Conservation (phyloP, 2,797 vertebrate genomes). For the Margarornis squamiger region DNA sequence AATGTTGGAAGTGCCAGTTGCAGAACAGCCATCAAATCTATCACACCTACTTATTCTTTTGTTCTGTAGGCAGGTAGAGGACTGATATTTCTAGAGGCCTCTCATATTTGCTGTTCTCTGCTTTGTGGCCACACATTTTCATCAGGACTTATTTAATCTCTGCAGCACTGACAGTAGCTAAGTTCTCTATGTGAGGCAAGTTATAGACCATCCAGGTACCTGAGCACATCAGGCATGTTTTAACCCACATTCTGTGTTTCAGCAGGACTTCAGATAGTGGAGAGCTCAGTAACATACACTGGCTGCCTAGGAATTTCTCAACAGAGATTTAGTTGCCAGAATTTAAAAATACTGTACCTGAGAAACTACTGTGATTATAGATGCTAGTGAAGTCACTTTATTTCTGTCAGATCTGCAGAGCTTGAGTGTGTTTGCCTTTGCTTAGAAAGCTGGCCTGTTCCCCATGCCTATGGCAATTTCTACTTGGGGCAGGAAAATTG, state of each 20-base stretch:
- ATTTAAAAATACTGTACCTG: neutral
- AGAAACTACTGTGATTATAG: neutral
- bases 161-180: neutral
- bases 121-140: neutral
- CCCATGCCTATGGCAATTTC: neutral
- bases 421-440: neutral
- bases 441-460: fast-evolving
- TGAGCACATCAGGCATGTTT: neutral
- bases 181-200: neutral
- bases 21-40: constrained; percentile 33
- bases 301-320: neutral
- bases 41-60: constrained; percentile 56
- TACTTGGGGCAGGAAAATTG: neutral
- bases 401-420: neutral
- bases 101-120: neutral
- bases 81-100: neutral
- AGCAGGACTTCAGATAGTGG: neutral
- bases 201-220: neutral
- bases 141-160: neutral
- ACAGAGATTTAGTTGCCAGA: neutral
- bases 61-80: neutral
- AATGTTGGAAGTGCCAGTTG: constrained; percentile 43
- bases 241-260: neutral
- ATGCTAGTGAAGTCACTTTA: neutral
- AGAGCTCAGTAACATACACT: neutral